Percentiles rank a stretch among this genome's conserved stretches.
Conservation (phyloP, 2,888 invertebrate species). For the Crossocerus cetratus region DNA sequence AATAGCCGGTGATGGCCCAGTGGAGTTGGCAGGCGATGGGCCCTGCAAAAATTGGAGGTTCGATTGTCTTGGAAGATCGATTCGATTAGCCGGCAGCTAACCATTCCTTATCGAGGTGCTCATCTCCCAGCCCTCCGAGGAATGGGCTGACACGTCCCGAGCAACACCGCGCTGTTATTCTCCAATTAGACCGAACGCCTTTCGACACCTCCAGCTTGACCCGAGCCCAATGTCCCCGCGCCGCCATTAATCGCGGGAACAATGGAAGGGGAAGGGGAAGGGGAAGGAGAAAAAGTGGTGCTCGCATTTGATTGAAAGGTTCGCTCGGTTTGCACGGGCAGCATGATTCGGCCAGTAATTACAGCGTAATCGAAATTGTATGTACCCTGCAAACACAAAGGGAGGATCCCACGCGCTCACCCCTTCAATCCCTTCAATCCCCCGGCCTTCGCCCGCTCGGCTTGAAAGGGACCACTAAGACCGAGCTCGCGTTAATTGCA, state of each 20-base stretch:
- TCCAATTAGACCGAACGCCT: conserved; percentile 40
- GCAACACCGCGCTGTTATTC: conserved; percentile 19
- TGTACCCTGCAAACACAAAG: not conserved
- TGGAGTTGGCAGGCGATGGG: not conserved
- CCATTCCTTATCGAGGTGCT: conserved; percentile 10
- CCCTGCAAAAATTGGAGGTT: not conserved
- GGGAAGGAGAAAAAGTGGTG: not conserved
- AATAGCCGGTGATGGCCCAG: not conserved
- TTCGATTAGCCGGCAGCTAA: not conserved
- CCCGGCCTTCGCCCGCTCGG: not conserved
- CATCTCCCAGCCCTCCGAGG: conserved; percentile 24
- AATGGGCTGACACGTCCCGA: conserved; percentile 19
- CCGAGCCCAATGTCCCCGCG: not conserved
- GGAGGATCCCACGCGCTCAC: conserved; percentile 8
- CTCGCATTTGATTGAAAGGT: no score
- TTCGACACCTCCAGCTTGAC: not conserved
- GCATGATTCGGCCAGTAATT: conserved; percentile 37
- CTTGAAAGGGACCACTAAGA: conserved; percentile 8
- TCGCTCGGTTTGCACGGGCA: no score
- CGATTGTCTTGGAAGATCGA: not conserved
- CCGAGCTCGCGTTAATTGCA: conserved; percentile 5
- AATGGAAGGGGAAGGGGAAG: not conserved
- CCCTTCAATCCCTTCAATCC: not conserved
- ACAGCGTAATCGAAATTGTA: conserved; percentile 11
- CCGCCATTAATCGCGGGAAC: no score